A percentile compares a stretch with the other conserved stretches of the same genome.
Conservation (phyloP, 1,140 invertebrate species). For the Sitophilus oryzae region DNA sequence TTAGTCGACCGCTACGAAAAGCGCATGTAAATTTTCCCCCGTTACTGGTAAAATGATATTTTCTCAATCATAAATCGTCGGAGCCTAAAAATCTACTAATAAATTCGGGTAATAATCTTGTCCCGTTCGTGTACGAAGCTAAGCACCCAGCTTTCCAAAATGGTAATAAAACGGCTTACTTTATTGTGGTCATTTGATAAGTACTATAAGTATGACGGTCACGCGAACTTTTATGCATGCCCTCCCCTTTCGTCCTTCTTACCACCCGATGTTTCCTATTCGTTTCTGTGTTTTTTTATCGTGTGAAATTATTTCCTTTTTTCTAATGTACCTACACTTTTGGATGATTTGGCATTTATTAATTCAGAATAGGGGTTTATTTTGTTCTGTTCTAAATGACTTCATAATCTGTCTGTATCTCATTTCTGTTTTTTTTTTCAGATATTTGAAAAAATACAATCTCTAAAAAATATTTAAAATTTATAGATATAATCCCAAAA, state of each 20-base stretch:
- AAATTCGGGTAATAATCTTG: slow-evolving; percentile 26
- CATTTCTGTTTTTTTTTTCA: no score
- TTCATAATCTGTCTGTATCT: no score
- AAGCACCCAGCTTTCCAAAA: slow-evolving; percentile 11
- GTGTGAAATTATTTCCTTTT: neutral
- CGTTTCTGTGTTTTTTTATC: neutral
- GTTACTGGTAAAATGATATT: neutral
- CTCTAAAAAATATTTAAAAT: no score
- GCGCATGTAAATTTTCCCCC: neutral
- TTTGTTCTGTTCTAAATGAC: no score
- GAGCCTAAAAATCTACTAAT: slow-evolving; percentile 14
- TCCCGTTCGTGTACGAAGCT: slow-evolving; percentile 12
- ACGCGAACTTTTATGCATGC: slow-evolving; percentile 35
- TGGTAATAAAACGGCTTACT: slow-evolving; percentile 33
- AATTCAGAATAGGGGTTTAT: no score
- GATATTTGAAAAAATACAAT: no score
- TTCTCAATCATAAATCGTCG: neutral
- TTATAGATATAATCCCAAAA: no score
- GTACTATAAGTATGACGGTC: slow-evolving; percentile 33
- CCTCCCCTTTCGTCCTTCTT: neutral
- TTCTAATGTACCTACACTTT: no score
- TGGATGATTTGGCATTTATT: no score
- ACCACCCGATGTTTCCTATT: neutral
- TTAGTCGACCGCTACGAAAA: no score
- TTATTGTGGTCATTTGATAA: slow-evolving; percentile 39